Conservation (phyloP, 1,140 invertebrate genomes). For the Aphaenogaster ashmeadi region DNA sequence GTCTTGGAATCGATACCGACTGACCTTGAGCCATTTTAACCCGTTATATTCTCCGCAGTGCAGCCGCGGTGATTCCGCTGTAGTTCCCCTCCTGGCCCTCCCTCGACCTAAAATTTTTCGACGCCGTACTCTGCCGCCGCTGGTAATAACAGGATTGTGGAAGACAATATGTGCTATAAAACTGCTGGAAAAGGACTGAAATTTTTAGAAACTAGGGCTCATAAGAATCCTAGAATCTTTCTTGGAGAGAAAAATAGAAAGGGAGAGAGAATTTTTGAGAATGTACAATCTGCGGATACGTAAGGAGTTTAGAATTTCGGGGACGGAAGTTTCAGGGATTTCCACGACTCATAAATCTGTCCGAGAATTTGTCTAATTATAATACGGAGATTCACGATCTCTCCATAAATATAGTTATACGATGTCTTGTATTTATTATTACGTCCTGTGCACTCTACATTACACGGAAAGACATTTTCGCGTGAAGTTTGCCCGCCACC, state of each 20-base stretch:
- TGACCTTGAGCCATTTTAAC: constrained; percentile 82
- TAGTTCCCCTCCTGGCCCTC: constrained; percentile 1
- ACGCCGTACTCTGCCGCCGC: not conserved
- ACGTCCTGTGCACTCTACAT: constrained; percentile 31
- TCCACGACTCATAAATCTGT: constrained; percentile 5
- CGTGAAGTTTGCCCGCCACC: constrained; percentile 41
- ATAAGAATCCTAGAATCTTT: not conserved
- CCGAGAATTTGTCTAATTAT: constrained; percentile 18
- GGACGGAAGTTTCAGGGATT: not conserved
- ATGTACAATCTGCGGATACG: not conserved
- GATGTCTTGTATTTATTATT: constrained; percentile 41
- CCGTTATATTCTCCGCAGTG: constrained; percentile 66
- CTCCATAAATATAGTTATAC: constrained; percentile 27
- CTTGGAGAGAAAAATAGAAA: not conserved
- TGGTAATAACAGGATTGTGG: not conserved
- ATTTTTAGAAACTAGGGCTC: not conserved
- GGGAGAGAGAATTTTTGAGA: not conserved
- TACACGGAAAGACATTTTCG: constrained; percentile 57
- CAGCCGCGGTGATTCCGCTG: constrained; percentile 65
- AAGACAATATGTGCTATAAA: not conserved
- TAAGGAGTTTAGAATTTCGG: not conserved
- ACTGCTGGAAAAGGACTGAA: not conserved
- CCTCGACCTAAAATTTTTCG: constrained; percentile 59
- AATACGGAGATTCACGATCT: constrained; percentile 27
- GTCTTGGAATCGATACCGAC: constrained; percentile 78